Percentiles rank a stretch among this genome's conserved stretches.
Evolutionary conservation across 1,140 invertebrate genomes (phyloP).

Genomic region (Leptinotarsa texana): DNA sequence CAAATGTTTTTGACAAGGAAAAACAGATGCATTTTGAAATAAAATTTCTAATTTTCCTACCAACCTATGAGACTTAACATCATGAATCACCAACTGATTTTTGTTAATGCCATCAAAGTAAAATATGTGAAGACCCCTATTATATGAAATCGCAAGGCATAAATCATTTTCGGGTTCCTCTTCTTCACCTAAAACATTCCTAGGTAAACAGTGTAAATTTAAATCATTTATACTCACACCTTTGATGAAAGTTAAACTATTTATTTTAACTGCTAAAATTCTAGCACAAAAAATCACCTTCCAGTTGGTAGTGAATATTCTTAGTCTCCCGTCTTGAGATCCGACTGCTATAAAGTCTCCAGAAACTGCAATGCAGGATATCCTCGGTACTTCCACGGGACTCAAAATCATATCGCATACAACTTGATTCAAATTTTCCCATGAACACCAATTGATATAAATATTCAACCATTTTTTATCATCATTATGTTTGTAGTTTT

Average conservation of each 20-base stretch:
- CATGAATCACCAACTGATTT: constrained; percentile 34
- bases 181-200: constrained; percentile 28
- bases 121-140: constrained; percentile 34
- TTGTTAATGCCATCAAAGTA: constrained; percentile 34
- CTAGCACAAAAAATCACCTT: constrained; percentile 39
- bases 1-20: no score
- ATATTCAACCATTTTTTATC: constrained; percentile 45
- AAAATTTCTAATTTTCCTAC: neutral
- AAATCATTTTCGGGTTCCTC: constrained; percentile 25
- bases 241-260: constrained; percentile 47
- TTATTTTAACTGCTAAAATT: constrained; percentile 45
- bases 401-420: constrained; percentile 41
- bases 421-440: constrained; percentile 41
- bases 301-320: constrained; percentile 47
- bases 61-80: constrained; percentile 39
- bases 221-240: constrained; percentile 23
- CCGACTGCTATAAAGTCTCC: constrained; percentile 47
- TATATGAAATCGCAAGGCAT: constrained; percentile 32
- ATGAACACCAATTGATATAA: constrained; percentile 48
- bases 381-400: constrained; percentile 44
- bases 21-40: no score
- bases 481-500: constrained; percentile 39
- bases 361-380: constrained; percentile 48
- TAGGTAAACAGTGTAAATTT: constrained; percentile 10
- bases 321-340: constrained; percentile 49